Conservation (phyloP, 2,797 vertebrate genomes). For the Rhinatrema bivittatum region DNA sequence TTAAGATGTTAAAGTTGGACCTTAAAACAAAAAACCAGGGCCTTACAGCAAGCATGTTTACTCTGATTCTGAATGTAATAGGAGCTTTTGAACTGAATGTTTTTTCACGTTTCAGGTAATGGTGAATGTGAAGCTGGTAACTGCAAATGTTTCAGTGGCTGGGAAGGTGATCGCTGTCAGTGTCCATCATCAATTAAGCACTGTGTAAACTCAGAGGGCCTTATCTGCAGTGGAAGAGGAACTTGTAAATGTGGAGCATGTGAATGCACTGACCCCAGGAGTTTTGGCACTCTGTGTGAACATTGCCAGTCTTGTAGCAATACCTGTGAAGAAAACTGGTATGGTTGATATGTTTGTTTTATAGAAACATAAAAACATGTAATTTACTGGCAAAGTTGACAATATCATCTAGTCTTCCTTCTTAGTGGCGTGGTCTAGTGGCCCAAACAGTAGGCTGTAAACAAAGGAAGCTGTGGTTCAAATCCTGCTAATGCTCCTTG, state of each 20-base stretch:
- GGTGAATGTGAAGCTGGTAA: slow-evolving; percentile 78
- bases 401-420: too few relatives aligned
- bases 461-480: too few relatives aligned
- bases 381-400: too few relatives aligned
- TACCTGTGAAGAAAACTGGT: slow-evolving; percentile 81
- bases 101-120: slow-evolving; percentile 61
- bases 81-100: too few relatives aligned
- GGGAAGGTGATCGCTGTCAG: slow-evolving; percentile 80
- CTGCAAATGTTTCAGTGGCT: slow-evolving; percentile 74
- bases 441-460: too few relatives aligned
- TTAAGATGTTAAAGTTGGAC: too few relatives aligned
- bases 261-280: slow-evolving; percentile 67
- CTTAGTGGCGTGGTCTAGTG: too few relatives aligned
- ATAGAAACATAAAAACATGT: neutral
- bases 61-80: too few relatives aligned
- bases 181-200: slow-evolving; percentile 65
- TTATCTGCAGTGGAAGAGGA: slow-evolving; percentile 78
- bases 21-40: too few relatives aligned
- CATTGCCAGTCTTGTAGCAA: slow-evolving; percentile 75
- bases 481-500: too few relatives aligned
- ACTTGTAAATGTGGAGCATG: slow-evolving; percentile 82
- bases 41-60: too few relatives aligned
- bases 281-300: slow-evolving; percentile 80
- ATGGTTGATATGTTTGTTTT: slow-evolving; percentile 30
- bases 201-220: slow-evolving; percentile 68